A percentile compares a stretch with the other conserved stretches of the same genome.
phyloP scores from a whole-genome alignment of 2,113 vertebrate genomes.

The Calcarius ornatus region DNA sequence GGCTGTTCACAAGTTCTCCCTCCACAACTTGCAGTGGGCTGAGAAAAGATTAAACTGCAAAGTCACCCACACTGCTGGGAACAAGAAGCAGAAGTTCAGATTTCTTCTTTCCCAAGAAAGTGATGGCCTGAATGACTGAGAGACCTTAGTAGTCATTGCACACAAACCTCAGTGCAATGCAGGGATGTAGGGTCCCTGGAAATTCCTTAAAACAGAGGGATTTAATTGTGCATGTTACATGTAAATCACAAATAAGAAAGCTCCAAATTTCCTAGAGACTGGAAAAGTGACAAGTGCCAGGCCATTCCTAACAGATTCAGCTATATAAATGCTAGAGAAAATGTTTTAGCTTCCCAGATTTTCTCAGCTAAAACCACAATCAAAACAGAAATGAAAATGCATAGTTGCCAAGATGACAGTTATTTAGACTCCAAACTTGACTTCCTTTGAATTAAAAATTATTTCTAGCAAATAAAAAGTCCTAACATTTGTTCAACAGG shows the following conservation, averaged over 20 bases:
- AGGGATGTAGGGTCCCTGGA: background rate
- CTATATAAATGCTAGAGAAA: background rate
- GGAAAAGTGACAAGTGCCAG: background rate
- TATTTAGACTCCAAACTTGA: background rate
- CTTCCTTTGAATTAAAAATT: background rate
- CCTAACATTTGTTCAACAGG: background rate
- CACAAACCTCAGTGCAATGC: background rate
- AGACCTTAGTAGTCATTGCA: background rate
- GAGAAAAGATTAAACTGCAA: background rate
- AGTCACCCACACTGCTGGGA: background rate
- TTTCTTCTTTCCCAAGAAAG: background rate
- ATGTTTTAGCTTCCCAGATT: background rate
- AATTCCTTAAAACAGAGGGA: background rate
- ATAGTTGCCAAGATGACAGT: background rate
- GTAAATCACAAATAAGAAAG: background rate
- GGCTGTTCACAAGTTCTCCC: background rate
- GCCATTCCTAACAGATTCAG: background rate
- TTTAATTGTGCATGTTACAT: background rate
- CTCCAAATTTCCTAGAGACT: background rate
- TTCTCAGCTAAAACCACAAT: background rate
- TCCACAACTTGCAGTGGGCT: background rate
- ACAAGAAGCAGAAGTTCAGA: background rate
- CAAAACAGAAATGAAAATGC: background rate
- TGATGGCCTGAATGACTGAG: background rate
- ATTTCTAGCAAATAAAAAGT: background rate